phyloP scores from a whole-genome alignment of 2,888 invertebrate species.

The Apamea sordens region DNA sequence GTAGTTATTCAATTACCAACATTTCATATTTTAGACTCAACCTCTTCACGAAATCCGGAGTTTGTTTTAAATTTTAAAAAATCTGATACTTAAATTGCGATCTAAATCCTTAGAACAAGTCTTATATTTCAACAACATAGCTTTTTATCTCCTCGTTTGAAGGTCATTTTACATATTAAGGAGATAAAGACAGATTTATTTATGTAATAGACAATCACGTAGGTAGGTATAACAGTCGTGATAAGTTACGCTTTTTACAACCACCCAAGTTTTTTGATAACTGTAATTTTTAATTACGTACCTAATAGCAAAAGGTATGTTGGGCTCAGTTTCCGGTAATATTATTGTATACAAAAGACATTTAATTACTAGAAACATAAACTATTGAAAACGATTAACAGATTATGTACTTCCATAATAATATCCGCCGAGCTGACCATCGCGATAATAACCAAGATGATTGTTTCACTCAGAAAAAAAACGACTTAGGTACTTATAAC shows the following conservation, averaged over 20 bases:
- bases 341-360: neutral
- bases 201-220: constrained; percentile 34
- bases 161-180: constrained; percentile 58
- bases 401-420: constrained; percentile 36
- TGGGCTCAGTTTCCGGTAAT: neutral
- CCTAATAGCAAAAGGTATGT: neutral
- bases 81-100: neutral
- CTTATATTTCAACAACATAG: neutral
- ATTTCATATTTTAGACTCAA: neutral
- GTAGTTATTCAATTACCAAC: neutral
- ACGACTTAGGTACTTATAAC: constrained; percentile 48
- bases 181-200: constrained; percentile 52
- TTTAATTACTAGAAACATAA: constrained; percentile 31
- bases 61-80: constrained; percentile 9
- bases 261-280: constrained; percentile 24
- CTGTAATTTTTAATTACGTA: constrained; percentile 17
- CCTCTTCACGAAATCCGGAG: neutral
- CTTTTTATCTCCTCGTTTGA: constrained; percentile 48
- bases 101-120: constrained; percentile 44
- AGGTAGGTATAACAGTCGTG: constrained; percentile 22
- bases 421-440: constrained; percentile 31
- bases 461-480: constrained; percentile 58
- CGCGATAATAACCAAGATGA: constrained; percentile 55
- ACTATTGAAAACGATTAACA: constrained; percentile 46
- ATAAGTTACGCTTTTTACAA: constrained; percentile 31